These are phyloP conservation scores for Pimpla rufipes DNA, from an alignment of 2,888 invertebrate species.

Conservation along the genomic window DNA sequence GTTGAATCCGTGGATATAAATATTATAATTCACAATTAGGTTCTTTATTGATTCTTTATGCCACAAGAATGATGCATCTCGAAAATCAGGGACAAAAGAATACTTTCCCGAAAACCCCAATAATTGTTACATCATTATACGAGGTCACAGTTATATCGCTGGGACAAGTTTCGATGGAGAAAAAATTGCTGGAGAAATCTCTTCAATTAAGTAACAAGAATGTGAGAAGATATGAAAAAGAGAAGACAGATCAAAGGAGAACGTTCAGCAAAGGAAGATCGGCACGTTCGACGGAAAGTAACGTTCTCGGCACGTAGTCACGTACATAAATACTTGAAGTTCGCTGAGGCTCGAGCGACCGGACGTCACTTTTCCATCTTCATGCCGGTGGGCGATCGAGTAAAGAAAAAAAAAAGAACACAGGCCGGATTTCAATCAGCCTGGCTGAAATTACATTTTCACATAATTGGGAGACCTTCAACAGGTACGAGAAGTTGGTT, in stretches of 20 bases:
- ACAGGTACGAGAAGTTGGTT: conserved; percentile 36
- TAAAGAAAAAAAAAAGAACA: conserved; percentile 13
- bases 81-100: neutral
- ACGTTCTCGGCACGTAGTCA: conserved; percentile 74
- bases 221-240: conserved; percentile 30
- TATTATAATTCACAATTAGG: too few relatives aligned
- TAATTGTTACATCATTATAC: neutral
- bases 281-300: conserved; percentile 75
- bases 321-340: conserved; percentile 71
- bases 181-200: conserved; percentile 18
- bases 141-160: neutral
- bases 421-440: neutral
- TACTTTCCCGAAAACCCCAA: neutral
- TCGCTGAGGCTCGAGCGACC: conserved; percentile 43
- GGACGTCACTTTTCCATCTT: conserved; percentile 64
- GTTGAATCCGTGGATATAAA: too few relatives aligned
- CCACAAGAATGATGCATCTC: neutral
- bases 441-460: conserved; percentile 54
- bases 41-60: too few relatives aligned
- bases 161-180: neutral
- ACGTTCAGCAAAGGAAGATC: conserved; percentile 68
- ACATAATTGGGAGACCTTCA: conserved; percentile 67
- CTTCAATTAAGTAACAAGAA: conserved; percentile 35
- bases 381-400: conserved; percentile 29
- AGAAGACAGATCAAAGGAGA: conserved; percentile 34